These are phyloP conservation scores for Labia minor DNA, from an alignment of 2,888 invertebrate genomes.

Conservation along the genomic window DNA sequence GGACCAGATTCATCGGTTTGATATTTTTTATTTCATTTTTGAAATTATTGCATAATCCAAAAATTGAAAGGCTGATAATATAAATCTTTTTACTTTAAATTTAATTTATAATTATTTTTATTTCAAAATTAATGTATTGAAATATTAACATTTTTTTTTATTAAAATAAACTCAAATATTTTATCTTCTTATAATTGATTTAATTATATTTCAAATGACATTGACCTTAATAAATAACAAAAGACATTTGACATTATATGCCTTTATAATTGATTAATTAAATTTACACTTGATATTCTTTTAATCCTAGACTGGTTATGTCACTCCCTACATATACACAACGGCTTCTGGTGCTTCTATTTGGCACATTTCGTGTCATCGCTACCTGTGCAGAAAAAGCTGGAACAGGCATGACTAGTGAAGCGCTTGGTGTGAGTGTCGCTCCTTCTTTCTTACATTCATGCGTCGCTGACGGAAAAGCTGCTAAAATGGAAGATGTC, in stretches of 20 bases:
- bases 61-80: no score
- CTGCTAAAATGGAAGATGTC: conserved; percentile 92
- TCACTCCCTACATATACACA: conserved; percentile 84
- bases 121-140: no score
- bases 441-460: conserved; percentile 94
- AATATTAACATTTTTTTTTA: no score
- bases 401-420: conserved; percentile 87
- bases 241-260: no score
- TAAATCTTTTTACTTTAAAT: no score
- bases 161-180: no score
- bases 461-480: conserved; percentile 88
- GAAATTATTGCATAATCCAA: no score
- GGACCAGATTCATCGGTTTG: conserved; percentile 79
- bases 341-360: conserved; percentile 82
- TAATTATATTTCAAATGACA: no score
- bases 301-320: conserved; percentile 61
- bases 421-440: conserved; percentile 88
- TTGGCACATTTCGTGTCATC: conserved; percentile 93
- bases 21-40: neutral
- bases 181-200: no score
- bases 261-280: no score
- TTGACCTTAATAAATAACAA: no score
- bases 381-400: conserved; percentile 84
- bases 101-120: no score
- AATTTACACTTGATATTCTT: neutral